Conservation (phyloP, 2,888 invertebrate genomes). For the Tachina fera region DNA sequence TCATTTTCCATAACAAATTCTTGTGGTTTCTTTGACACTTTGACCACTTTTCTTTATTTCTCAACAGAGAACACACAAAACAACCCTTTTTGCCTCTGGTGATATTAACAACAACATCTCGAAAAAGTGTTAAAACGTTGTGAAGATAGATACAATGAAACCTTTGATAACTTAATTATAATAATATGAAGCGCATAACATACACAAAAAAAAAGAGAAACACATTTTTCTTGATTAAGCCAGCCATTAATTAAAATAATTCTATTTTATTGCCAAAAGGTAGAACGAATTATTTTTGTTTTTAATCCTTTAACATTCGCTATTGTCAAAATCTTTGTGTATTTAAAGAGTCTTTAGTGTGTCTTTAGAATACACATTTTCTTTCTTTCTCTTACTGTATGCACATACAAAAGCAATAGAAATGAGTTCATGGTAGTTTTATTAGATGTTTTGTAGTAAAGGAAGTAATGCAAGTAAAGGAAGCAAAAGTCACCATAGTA, state of each 20-base stretch:
- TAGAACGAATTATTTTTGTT: constrained; percentile 73
- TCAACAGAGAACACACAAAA: not conserved
- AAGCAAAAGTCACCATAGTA: constrained; percentile 31
- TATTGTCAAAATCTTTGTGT: constrained; percentile 21
- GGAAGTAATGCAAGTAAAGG: constrained; percentile 50
- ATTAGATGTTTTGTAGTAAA: constrained; percentile 69
- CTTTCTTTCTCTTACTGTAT: not conserved
- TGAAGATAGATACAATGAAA: constrained; percentile 16
- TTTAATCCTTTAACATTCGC: constrained; percentile 18
- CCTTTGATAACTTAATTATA: constrained; percentile 76
- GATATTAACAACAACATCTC: not conserved
- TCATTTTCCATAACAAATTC: constrained; percentile 21
- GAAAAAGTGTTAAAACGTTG: constrained; percentile 62
- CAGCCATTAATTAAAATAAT: constrained; percentile 80
- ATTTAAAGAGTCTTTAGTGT: constrained; percentile 29
- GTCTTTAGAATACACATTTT: not conserved
- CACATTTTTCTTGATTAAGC: constrained; percentile 80
- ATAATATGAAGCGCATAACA: constrained; percentile 64
- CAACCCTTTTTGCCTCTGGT: constrained; percentile 54
- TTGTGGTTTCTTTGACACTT: constrained; percentile 77
- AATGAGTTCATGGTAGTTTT: constrained; percentile 77
- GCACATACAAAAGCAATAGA: constrained; percentile 75
- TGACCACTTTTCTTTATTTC: constrained; percentile 76
- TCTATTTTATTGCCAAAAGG: constrained; percentile 73
- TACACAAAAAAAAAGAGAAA: constrained; percentile 12